Conservation (phyloP, 2,888 invertebrate genomes). For the Germaria angustata region DNA sequence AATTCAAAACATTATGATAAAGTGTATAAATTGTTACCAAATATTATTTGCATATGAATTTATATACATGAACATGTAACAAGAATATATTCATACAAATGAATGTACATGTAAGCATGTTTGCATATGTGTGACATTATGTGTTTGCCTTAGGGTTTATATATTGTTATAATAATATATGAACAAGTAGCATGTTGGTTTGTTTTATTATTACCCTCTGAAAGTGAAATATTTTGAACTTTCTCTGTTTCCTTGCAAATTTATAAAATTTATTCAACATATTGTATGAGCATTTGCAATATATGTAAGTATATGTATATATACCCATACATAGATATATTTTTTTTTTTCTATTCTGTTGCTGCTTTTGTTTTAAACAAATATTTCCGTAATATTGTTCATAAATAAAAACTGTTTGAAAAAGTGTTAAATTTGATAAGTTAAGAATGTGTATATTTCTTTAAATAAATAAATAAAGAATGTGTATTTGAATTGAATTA, state of each 20-base stretch:
- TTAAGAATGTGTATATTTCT: constrained; percentile 12
- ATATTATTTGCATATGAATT: not conserved
- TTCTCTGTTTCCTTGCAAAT: constrained; percentile 14
- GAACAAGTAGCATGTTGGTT: constrained; percentile 34
- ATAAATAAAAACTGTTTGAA: constrained; percentile 47
- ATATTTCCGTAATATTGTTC: constrained; percentile 51
- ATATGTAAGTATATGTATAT: not conserved
- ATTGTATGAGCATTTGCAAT: constrained; percentile 6
- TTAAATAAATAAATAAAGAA: no score
- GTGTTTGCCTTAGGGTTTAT: not conserved
- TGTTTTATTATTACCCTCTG: constrained; percentile 58
- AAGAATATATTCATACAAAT: not conserved
- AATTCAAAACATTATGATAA: constrained; percentile 25
- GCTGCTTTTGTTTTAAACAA: constrained; percentile 22
- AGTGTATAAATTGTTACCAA: constrained; percentile 29
- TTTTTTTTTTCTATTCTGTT: not conserved
- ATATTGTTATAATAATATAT: constrained; percentile 12
- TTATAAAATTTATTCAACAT: constrained; percentile 25
- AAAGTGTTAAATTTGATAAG: constrained; percentile 55
- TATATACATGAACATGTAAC: not conserved
- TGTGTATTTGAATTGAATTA: constrained; percentile 1
- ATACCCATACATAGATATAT: not conserved
- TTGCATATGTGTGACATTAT: not conserved
- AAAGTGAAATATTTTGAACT: constrained; percentile 21
- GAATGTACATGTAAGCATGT: not conserved